Base-by-base conservation (phyloP, 1,140 invertebrate species). In the Brachionus sp. region DNA sequence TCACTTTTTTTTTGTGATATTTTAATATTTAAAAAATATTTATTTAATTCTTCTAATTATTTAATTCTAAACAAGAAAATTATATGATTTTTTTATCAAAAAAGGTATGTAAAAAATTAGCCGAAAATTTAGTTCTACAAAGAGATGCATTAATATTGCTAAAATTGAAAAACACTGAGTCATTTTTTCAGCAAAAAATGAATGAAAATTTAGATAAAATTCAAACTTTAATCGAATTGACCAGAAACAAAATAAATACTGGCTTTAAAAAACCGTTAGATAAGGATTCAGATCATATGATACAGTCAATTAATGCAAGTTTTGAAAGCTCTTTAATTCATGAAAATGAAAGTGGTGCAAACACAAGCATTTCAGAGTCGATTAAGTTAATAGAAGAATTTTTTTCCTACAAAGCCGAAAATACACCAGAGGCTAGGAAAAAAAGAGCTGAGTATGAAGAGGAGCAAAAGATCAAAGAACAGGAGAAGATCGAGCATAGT, bases 171-270 rank as follows among this genome's bases (percentile, higher is more conserved):
- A 44, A 33, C 7, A 12, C 25, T 12, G 42, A 46, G 9, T 6
- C 7, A 33, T 33, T 50, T 29, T 23, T 23, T 25, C 39, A 29
- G 12, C 7, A 25, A 25, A 75, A 75, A 3, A 25, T 75, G 25
- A 23, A 25, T 46, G 70, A 75, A 75, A 75, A 75, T 25, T 16
- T 75, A 6, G 39, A 75, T 1, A 75, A 75, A 75, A 46, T 75
- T 13, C 23, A 46, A 75, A 50, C 7, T 46, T 75, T 75, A 50
- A 75, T 75, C 9, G 70, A 75, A 75, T 75, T 75, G 9, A 75
- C 42, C 10, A 75, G 46, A 75, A 44, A 46, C 23, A 75, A 46
- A 25, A 75, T 75, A 35, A 75, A 44, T 25, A 50, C 13, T 23
- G 42, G 19, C 12, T 75, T 75, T 13, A 75, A 75, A 29, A 75